Base-by-base conservation (phyloP, 35 echinoderm and acorn worm genomes). In the Lytechinus variegatus region DNA sequence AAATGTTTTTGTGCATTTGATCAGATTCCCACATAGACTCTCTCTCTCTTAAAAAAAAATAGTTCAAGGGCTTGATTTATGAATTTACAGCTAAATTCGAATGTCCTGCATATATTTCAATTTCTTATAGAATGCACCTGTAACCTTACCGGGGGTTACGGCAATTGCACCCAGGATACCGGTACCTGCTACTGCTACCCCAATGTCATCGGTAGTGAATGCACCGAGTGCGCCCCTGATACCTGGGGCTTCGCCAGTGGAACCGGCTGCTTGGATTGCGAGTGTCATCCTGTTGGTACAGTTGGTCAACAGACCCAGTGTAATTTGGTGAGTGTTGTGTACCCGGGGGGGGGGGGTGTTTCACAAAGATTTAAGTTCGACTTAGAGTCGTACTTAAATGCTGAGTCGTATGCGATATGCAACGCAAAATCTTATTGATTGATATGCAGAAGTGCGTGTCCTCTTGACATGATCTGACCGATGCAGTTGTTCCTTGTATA, bases 251-350 rank as follows among this genome's bases (percentile, higher is more conserved):
- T 98, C 44, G 96, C 93, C 51, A 97, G 95, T 87, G 95, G 97
- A 14, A 9, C 56, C 52, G 98, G 98, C 9, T 99, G 98, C 87
- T 97, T 96, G 0, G 61, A 53, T 1, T 99, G 98, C 93, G 96
- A 98, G 44, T 99, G 98, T 92, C 98, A 99, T 87, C 97, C 96
- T 10, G 90, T 97, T 9, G 98, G 97, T 13, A 98, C 98, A 1
- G 28, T 91, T 4, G 57, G 56, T 61, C 96, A 95, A 10, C 94
- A 96, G 52, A 96, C 97, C 12, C 97, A 97, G 66, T 99, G 98
- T 95, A 86, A 99, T 61, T 92, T 98, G 97, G 98, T 99, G 94
- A 79, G 66, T 79, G 19, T 4, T 24, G 66, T 79, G 2, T 79
- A 24, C 14, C 21, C 66, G 19, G 0, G 13, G 12, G 60, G 60